These are phyloP conservation scores for Pseudobourletiella spinata DNA, from an alignment of 1,140 invertebrate genomes.

Conservation along the genomic window DNA sequence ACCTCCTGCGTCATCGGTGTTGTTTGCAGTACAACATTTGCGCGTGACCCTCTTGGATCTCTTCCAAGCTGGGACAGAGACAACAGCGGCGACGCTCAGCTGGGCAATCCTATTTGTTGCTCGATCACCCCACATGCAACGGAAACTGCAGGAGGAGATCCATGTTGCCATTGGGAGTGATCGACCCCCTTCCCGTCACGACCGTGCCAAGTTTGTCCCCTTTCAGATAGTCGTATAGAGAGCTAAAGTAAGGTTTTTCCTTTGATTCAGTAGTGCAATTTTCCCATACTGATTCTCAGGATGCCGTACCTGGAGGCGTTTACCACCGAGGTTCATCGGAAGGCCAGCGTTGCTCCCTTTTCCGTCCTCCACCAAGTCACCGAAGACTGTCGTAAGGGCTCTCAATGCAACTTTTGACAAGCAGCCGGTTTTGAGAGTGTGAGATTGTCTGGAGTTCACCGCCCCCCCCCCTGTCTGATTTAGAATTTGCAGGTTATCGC, in stretches of 20 bases:
- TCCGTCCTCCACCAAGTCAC: conserved; percentile 66
- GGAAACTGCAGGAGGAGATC: conserved; percentile 66
- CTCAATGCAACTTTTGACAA: too few species aligned
- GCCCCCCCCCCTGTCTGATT: too few species aligned
- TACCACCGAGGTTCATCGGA: conserved; percentile 60
- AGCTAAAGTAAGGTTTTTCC: not conserved
- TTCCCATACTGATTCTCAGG: conserved; percentile 40
- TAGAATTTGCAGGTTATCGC: conserved; percentile 53
- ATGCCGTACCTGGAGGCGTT: conserved; percentile 70
- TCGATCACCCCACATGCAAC: conserved; percentile 62
- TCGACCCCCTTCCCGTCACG: conserved; percentile 38
- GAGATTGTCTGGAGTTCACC: too few species aligned
- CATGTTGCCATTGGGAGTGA: conserved; percentile 61
- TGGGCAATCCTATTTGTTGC: conserved; percentile 69
- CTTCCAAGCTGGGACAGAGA: conserved; percentile 71
- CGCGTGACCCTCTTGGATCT: conserved; percentile 42
- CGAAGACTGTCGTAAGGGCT: conserved; percentile 45
- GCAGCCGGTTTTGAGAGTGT: too few species aligned
- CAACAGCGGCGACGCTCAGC: conserved; percentile 63
- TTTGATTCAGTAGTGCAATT: not conserved
- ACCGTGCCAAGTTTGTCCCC: conserved; percentile 21
- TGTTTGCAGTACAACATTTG: conserved; percentile 21
- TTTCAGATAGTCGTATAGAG: too few species aligned
- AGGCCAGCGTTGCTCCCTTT: conserved; percentile 66
- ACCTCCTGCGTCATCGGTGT: not conserved